phyloP scores from a whole-genome alignment of 1,140 invertebrate species.

The Coptotermes formosanus region DNA sequence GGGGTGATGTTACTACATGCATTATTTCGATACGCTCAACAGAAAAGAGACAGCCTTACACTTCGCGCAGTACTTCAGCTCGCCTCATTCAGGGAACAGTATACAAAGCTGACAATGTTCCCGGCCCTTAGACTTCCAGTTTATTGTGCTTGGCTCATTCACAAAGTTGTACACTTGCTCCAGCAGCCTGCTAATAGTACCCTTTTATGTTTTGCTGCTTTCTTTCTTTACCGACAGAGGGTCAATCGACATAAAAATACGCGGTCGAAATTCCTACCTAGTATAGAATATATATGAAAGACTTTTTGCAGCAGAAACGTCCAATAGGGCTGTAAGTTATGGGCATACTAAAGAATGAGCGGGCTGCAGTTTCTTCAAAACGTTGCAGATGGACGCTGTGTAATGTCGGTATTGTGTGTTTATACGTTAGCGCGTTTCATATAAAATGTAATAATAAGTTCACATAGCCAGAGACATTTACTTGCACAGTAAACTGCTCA shows the following conservation, averaged over 20 bases:
- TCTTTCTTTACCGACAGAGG: neutral
- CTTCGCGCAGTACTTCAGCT: neutral
- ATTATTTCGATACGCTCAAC: neutral
- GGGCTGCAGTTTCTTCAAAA: too few relatives aligned
- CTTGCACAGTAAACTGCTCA: too few relatives aligned
- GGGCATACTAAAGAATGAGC: too few relatives aligned
- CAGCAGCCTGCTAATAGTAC: neutral
- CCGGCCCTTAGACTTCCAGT: neutral
- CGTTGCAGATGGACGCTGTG: too few relatives aligned
- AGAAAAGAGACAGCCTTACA: neutral
- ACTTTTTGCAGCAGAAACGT: neutral
- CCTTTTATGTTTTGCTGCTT: neutral
- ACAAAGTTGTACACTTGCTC: neutral
- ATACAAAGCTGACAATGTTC: neutral
- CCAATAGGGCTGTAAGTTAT: neutral
- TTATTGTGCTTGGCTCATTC: neutral
- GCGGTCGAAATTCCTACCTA: neutral
- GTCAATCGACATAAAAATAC: neutral
- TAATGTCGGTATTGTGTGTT: too few relatives aligned
- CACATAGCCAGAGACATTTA: too few relatives aligned
- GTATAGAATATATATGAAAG: neutral
- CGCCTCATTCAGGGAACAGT: neutral
- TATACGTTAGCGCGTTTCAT: too few relatives aligned
- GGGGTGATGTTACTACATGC: neutral
- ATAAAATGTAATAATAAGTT: too few relatives aligned